Conservation (phyloP, 2,888 invertebrate species). For the Eristalis pertinax region DNA sequence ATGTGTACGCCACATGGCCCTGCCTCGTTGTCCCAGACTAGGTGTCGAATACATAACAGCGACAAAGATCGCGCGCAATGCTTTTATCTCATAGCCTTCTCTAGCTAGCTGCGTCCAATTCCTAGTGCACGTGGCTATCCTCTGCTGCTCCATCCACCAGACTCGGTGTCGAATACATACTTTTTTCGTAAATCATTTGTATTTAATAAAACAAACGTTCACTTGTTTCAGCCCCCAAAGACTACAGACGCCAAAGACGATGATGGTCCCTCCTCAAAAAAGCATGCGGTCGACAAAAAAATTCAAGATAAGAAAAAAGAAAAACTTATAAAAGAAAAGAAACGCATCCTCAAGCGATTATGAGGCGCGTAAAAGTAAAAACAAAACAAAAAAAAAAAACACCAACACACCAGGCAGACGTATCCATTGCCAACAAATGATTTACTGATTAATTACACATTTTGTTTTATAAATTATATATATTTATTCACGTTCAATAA, state of each 20-base stretch:
- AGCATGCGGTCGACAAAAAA: conserved; percentile 92
- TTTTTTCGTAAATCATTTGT: no score
- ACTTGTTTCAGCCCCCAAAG: conserved; percentile 81
- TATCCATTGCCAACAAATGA: conserved; percentile 62
- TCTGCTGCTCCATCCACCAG: no score
- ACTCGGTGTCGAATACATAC: no score
- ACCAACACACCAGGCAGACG: conserved; percentile 37
- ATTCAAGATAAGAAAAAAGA: conserved; percentile 87
- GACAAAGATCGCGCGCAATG: no score
- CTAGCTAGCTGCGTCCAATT: no score
- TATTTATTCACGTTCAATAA: conserved; percentile 69
- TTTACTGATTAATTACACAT: conserved; percentile 65
- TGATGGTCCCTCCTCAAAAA: conserved; percentile 90
- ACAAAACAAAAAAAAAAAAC: no score
- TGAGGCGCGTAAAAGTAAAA: conserved; percentile 83
- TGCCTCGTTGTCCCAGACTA: no score
- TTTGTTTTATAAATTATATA: conserved; percentile 69
- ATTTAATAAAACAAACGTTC: no score
- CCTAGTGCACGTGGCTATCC: no score
- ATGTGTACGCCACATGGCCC: no score
- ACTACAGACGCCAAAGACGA: conserved; percentile 81
- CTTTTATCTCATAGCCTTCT: no score
- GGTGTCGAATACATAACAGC: no score
- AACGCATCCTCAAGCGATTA: conserved; percentile 92
- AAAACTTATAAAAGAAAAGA: conserved; percentile 90